These are phyloP conservation scores for Notocelia uddmanniana DNA, from an alignment of 2,888 invertebrate species.

Conservation along the genomic window DNA sequence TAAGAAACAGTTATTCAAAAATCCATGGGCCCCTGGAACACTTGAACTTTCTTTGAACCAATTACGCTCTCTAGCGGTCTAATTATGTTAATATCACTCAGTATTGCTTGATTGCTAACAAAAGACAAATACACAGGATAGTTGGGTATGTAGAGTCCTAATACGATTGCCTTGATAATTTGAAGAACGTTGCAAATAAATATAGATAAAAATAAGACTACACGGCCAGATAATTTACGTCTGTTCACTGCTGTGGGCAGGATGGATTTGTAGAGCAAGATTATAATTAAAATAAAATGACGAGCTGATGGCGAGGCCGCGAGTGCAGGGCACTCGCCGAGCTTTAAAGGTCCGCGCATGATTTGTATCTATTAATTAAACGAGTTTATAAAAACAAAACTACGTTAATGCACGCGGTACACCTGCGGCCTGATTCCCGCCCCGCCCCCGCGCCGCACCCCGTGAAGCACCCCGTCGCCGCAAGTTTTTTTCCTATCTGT, in stretches of 20 bases:
- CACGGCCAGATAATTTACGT: neutral
- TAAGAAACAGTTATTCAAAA: too few relatives aligned
- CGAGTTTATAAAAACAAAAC: constrained; percentile 27
- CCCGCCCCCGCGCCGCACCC: neutral
- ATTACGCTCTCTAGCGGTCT: too few relatives aligned
- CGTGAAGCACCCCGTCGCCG: neutral
- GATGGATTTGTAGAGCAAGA: constrained; percentile 4
- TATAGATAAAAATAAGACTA: neutral
- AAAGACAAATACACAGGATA: neutral
- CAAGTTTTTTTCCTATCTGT: constrained; percentile 23
- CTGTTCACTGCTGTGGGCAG: constrained; percentile 8
- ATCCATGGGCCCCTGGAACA: too few relatives aligned
- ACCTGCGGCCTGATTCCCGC: constrained; percentile 9
- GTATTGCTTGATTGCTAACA: too few relatives aligned
- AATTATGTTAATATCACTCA: neutral
- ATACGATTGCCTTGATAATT: neutral
- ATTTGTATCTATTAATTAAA: constrained; percentile 43
- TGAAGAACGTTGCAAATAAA: neutral
- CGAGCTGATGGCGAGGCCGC: neutral
- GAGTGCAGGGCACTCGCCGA: neutral
- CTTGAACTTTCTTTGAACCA: too few relatives aligned
- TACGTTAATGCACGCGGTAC: constrained; percentile 31
- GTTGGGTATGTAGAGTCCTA: too few relatives aligned
- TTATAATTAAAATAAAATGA: constrained; percentile 24
- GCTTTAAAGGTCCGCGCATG: constrained; percentile 26